A percentile compares a stretch with the other conserved stretches of the same genome.
Evolutionary conservation across 2,113 vertebrate species (phyloP).

Genomic region (Ellobius talpinus): DNA sequence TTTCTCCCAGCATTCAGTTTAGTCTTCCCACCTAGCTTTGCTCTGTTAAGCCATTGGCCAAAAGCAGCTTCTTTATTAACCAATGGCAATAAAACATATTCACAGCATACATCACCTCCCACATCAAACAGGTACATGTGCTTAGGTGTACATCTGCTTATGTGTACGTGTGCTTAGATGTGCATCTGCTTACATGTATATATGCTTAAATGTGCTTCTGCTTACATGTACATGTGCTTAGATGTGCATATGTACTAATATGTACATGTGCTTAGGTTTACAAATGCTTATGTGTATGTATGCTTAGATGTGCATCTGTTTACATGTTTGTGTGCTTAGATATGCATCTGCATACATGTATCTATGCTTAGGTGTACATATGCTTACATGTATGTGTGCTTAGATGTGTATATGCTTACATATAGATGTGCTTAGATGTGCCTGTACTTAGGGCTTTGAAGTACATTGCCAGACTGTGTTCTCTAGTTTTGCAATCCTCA

Average conservation of each 20-base stretch:
- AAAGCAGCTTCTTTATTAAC: no score
- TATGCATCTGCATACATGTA: not conserved
- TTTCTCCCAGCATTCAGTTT: no score
- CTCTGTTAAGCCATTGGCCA: no score
- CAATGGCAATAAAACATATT: no score
- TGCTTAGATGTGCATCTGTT: not conserved
- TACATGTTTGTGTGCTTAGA: not conserved
- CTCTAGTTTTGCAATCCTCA: not conserved
- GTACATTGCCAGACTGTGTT: not conserved
- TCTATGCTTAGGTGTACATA: no score
- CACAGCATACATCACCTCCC: no score
- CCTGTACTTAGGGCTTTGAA: slow-evolving; percentile 20
- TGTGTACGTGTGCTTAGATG: not conserved
- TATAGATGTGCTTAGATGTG: not conserved
- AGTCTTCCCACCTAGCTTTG: no score
- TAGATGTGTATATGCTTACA: not conserved
- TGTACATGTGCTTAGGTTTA: not conserved
- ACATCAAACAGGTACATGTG: no score
- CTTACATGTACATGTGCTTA: no score
- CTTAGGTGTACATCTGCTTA: no score
- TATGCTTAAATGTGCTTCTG: no score
- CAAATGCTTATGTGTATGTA: fast-evolving
- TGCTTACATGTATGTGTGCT: not conserved
- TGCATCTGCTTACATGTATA: not conserved
- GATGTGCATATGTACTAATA: not conserved